Percentiles rank a stretch among this genome's conserved stretches.
Evolutionary conservation across 2,113 vertebrate genomes (phyloP).

Genomic region (Mungos mungo): DNA sequence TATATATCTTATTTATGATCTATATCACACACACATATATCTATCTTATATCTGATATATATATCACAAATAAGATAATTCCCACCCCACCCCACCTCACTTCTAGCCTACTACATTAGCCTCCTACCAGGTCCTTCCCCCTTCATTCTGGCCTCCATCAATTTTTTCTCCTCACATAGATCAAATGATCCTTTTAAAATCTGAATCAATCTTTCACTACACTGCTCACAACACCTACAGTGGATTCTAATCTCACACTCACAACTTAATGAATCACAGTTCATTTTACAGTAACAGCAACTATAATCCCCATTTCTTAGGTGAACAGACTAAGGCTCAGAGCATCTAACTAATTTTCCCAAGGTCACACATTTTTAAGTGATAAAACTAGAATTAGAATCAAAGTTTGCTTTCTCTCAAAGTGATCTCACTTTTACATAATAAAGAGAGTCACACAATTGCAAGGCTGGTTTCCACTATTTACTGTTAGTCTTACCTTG

Average conservation of each 20-base stretch:
- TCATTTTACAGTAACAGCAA: not conserved
- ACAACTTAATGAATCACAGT: not conserved
- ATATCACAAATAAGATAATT: not conserved
- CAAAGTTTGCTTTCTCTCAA: not conserved
- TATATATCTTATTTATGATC: no score
- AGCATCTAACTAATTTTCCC: not conserved
- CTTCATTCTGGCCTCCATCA: not conserved
- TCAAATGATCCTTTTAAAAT: not conserved
- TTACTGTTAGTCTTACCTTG: not conserved
- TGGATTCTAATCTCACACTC: not conserved
- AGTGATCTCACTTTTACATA: not conserved
- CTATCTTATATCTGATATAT: not conserved
- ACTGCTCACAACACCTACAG: not conserved
- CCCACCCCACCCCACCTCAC: accelerated
- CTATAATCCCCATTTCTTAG: not conserved
- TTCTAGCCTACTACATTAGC: not conserved
- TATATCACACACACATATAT: no score
- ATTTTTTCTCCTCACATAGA: not conserved
- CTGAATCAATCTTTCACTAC: not conserved
- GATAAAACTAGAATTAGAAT: not conserved
- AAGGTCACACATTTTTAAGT: not conserved
- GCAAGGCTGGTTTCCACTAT: not conserved
- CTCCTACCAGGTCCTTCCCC: not conserved
- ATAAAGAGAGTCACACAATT: not conserved
- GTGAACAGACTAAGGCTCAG: not conserved